Percentiles rank a stretch among this genome's conserved stretches.
Evolutionary conservation across 2,797 vertebrate genomes (phyloP).

Genomic region (Trichosurus vulpecula): DNA sequence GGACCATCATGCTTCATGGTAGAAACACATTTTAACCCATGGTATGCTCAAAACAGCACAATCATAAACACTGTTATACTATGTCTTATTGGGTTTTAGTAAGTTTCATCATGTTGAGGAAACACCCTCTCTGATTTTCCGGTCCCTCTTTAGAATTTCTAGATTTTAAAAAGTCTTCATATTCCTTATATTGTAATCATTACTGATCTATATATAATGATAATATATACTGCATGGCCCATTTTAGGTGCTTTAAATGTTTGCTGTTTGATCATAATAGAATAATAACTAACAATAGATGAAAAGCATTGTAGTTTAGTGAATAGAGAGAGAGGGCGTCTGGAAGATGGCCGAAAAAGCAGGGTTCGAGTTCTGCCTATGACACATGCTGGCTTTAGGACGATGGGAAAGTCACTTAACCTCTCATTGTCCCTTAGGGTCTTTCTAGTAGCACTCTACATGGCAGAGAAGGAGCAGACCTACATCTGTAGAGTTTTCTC

Average conservation of each 20-base stretch:
- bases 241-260: background rate
- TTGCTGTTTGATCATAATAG: background rate
- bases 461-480: background rate
- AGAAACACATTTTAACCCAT: background rate
- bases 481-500: background rate
- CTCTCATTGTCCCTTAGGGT: background rate
- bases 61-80: background rate
- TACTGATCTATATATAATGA: background rate
- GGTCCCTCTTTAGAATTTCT: too few relatives aligned
- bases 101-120: background rate
- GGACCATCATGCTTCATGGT: background rate
- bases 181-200: background rate
- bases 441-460: background rate
- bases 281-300: background rate
- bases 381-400: background rate
- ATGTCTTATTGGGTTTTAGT: background rate
- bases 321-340: background rate
- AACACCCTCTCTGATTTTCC: background rate
- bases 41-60: background rate
- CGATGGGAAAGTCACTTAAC: background rate
- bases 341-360: background rate
- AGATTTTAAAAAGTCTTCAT: background rate
- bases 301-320: background rate
- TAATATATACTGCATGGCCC: too few relatives aligned
- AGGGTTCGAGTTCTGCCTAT: background rate